A percentile compares a stretch with the other conserved stretches of the same genome.
These are phyloP conservation scores for Arctocebus calabarensis DNA, from an alignment of 2,797 vertebrate genomes.

Conservation along the genomic window DNA sequence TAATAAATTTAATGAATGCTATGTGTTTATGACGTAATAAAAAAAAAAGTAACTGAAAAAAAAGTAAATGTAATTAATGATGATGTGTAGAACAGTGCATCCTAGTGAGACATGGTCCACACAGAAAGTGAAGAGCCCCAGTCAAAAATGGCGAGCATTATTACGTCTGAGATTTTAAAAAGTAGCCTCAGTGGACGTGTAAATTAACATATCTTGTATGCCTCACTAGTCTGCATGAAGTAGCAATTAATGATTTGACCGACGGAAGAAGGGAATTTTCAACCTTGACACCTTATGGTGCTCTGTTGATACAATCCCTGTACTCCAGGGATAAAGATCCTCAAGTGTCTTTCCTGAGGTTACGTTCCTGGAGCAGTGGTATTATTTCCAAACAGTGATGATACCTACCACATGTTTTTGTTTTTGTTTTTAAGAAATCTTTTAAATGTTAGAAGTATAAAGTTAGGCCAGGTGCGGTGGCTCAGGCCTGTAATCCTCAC, in stretches of 20 bases:
- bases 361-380: background rate
- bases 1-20: background rate
- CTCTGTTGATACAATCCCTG: background rate
- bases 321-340: background rate
- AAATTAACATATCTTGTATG: background rate
- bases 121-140: background rate
- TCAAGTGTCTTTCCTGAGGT: background rate
- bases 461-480: background rate
- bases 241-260: background rate
- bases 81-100: background rate
- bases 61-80: background rate
- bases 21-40: no score
- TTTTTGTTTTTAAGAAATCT: background rate
- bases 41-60: no score
- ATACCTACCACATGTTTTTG: background rate
- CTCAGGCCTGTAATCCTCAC: no score
- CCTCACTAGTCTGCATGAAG: background rate
- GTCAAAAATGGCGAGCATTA: slow-evolving; percentile 16
- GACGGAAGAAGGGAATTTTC: slow-evolving; percentile 7
- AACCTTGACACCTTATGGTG: background rate
- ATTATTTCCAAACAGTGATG: background rate
- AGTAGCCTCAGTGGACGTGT: slow-evolving; percentile 13
- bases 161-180: slow-evolving; percentile 37
- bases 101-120: background rate
- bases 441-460: background rate